A percentile compares a stretch with the other conserved stretches of the same genome.
These are phyloP conservation scores for Acromyrmex heyeri DNA, from an alignment of 1,140 invertebrate species.

Conservation along the genomic window DNA sequence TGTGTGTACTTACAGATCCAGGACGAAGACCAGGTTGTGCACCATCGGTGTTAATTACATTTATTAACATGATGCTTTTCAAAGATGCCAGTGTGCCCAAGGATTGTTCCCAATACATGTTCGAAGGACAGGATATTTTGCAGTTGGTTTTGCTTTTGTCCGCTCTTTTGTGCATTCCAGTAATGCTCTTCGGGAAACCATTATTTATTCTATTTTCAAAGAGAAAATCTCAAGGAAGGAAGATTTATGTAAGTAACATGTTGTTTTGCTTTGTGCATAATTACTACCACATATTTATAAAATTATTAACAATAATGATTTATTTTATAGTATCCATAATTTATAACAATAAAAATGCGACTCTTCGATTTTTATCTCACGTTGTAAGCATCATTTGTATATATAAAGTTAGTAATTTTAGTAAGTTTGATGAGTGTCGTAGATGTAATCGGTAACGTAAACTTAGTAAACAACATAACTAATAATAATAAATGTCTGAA, in stretches of 20 bases:
- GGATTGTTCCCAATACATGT: conserved; percentile 91
- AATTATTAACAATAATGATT: not conserved
- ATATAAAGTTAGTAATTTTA: not conserved
- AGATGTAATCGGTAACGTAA: not conserved
- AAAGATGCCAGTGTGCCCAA: conserved; percentile 86
- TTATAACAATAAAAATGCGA: not conserved
- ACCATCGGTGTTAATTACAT: conserved; percentile 95
- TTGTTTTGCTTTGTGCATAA: not conserved
- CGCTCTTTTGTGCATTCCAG: conserved; percentile 94
- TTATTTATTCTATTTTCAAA: conserved; percentile 88
- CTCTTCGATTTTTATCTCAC: not conserved
- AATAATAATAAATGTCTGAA: not conserved
- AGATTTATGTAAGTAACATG: conserved; percentile 67
- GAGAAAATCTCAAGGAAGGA: conserved; percentile 28
- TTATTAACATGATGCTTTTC: conserved; percentile 97
- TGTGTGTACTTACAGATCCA: conserved; percentile 11
- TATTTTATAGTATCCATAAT: not conserved
- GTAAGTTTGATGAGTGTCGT: not conserved
- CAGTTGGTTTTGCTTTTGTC: conserved; percentile 92
- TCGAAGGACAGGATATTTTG: conserved; percentile 89
- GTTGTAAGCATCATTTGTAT: not conserved
- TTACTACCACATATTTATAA: not conserved
- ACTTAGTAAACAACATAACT: not conserved
- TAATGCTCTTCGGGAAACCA: conserved; percentile 97
- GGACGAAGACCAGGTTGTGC: conserved; percentile 88